Conservation (phyloP, 2,113 vertebrate genomes). For the Myotis yumanensis region DNA sequence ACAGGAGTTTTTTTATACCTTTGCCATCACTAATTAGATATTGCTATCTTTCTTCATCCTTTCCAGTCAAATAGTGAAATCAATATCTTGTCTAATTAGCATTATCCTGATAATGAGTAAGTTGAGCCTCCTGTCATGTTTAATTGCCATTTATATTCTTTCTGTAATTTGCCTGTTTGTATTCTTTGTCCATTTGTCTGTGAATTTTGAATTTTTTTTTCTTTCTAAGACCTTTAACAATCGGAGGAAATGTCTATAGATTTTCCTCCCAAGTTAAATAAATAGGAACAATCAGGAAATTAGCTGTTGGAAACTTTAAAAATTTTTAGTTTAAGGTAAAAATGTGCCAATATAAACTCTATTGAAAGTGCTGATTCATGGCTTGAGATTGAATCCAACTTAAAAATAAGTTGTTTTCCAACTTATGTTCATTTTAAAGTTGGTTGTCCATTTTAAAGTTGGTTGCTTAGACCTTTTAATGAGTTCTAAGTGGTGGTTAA, state of each 20-base stretch:
- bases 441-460: not conserved
- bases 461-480: not conserved
- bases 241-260: not conserved
- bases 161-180: slow-evolving; percentile 24
- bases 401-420: slow-evolving; percentile 51
- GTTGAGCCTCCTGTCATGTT: not conserved
- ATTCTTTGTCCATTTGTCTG: not conserved
- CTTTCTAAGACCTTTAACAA: not conserved
- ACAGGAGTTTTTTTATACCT: not conserved
- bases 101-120: not conserved
- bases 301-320: not conserved
- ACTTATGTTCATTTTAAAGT: not conserved
- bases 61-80: not conserved
- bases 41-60: not conserved
- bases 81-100: slow-evolving; percentile 25
- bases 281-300: not conserved
- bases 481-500: not conserved
- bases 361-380: not conserved
- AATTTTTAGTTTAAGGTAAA: not conserved
- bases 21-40: slow-evolving; percentile 10
- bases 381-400: not conserved
- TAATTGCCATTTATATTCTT: not conserved
- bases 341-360: not conserved
- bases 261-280: not conserved
- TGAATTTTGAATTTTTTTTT: not conserved